These are phyloP conservation scores for Melipona bicolor DNA, from an alignment of 2,888 invertebrate species.

Conservation along the genomic window DNA sequence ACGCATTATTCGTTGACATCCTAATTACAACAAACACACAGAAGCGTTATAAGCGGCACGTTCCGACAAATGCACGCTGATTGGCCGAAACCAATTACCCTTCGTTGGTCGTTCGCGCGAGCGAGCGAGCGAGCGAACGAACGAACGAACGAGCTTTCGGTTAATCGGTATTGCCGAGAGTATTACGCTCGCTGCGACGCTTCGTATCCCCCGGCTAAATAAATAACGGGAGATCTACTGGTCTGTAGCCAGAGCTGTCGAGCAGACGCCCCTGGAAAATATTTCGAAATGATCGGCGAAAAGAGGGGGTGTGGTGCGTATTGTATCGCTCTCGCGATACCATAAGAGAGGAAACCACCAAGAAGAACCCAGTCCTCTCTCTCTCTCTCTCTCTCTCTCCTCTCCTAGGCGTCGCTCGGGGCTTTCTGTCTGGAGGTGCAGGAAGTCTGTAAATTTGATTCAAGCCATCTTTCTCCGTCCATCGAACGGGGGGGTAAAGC, in stretches of 20 bases:
- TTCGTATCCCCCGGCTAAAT: conserved; percentile 20
- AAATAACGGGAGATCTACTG: conserved; percentile 62
- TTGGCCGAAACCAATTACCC: conserved; percentile 62
- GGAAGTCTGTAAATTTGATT: conserved; percentile 70
- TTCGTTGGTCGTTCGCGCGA: not conserved
- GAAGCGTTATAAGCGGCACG: conserved; percentile 56
- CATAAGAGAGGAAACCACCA: conserved; percentile 53
- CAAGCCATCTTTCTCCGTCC: conserved; percentile 55
- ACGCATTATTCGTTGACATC: conserved; percentile 63
- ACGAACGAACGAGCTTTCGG: not conserved
- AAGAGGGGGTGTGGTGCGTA: not conserved
- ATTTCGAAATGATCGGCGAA: conserved; percentile 42
- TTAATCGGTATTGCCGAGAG: conserved; percentile 43
- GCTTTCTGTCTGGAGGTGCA: conserved; percentile 12
- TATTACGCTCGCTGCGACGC: not conserved
- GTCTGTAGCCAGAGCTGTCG: conserved; percentile 9
- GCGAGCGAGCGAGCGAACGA: not conserved
- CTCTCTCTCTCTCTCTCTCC: too few species aligned
- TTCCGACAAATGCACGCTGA: conserved; percentile 50
- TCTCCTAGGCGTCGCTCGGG: conserved; percentile 14
- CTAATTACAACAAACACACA: conserved; percentile 62
- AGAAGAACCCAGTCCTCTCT: not conserved
- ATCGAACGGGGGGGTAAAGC: conserved; percentile 14
- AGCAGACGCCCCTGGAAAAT: conserved; percentile 33
- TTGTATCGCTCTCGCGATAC: not conserved